These are phyloP conservation scores for Pangasius larnaudii DNA, from an alignment of 2,797 vertebrate genomes.

Conservation along the genomic window DNA sequence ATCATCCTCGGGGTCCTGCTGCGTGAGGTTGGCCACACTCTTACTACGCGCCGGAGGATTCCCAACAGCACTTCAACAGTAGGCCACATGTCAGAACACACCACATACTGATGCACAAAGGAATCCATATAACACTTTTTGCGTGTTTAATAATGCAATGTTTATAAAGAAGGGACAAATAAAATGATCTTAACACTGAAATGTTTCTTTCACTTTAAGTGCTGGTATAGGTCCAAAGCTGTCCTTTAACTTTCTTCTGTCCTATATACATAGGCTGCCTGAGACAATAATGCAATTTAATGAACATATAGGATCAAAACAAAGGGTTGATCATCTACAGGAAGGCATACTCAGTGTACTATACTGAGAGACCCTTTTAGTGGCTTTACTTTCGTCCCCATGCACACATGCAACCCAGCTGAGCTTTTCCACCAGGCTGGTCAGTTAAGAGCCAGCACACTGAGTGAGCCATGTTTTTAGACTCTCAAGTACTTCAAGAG, in stretches of 20 bases:
- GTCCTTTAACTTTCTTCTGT: neutral
- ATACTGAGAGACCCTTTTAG: neutral
- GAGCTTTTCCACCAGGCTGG: neutral
- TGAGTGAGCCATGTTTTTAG: neutral
- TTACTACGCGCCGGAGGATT: conserved; percentile 80
- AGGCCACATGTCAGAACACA: conserved; percentile 23
- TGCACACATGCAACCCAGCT: neutral
- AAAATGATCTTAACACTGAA: neutral
- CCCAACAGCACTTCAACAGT: conserved; percentile 35
- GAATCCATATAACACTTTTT: neutral
- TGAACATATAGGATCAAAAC: neutral
- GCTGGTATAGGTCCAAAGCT: neutral
- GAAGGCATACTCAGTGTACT: neutral
- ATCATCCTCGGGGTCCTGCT: conserved; percentile 81
- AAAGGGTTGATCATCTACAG: neutral
- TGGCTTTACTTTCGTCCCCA: neutral
- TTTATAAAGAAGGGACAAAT: neutral
- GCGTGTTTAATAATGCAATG: neutral
- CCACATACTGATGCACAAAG: neutral
- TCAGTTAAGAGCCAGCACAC: neutral
- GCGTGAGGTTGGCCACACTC: conserved; percentile 88
- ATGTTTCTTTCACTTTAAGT: neutral
- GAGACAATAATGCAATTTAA: neutral
- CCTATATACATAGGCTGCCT: neutral
- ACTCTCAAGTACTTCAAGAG: neutral